Base-by-base conservation (phyloP, 2,113 vertebrate species). In the Channa maculata region DNA sequence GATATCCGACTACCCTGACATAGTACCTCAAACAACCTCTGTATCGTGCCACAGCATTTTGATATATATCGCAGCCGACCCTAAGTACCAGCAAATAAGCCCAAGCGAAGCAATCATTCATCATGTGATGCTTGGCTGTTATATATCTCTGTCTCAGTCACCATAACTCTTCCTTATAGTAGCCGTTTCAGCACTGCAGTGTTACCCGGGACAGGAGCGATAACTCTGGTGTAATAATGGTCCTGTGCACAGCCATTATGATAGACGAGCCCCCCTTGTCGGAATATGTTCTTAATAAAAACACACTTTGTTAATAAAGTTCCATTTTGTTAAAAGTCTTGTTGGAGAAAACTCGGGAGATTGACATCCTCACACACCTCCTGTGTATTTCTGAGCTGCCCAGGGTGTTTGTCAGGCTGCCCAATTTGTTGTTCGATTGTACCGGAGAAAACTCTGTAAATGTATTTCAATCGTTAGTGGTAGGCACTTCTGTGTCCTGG, bases 171-270 rank as follows among this genome's bases (percentile, higher is more conserved):
- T 91, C 81, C 86, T 92, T 89, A 89, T 90, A 91, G 87, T 82
- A 84, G 87, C 88, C 79, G 84, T 91, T 91, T 92, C 88, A 89
- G 81, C 61, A 80, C 73, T 77, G 74, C 88, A 75, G 87, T 87
- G 90, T 91, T 87, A 80, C 79, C 75, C 64, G 71, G 79, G 89
- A 93, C 88, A 89, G 80, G 71, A 76, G 79, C 51, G 52, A 91
- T 92, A 93, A 92, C 91, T 93, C 89, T 86, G 77, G 62, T 83
- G 84, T 92, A 90, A 90, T 93, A 92, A 91, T 91, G 84, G 89
- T 74, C 82, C 83, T 78, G 78, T 88, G 80, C 77, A 73, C 75
- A 80, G 68, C 83, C 67, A 71, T 69, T 65, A 85, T 91, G 92
- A 94, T 83, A 65, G 85, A 94, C 60, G 71, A 82, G 55, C 57